Percentiles rank a stretch among this genome's conserved stretches.
phyloP scores from a whole-genome alignment of 2,797 vertebrate genomes.

The Clamator glandarius region DNA sequence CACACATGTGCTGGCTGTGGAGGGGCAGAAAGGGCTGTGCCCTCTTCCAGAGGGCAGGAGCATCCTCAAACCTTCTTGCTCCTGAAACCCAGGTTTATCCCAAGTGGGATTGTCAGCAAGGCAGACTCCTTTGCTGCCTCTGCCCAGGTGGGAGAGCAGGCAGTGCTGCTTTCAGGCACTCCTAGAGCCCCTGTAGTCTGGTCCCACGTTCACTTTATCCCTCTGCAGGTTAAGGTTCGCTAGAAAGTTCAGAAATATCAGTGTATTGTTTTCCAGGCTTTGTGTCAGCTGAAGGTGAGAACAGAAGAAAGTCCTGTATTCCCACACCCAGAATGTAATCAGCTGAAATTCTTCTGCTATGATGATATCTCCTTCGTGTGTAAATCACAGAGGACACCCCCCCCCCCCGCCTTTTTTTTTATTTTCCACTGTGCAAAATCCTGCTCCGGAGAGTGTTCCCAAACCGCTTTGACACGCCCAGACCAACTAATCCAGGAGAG shows the following conservation, averaged over 20 bases:
- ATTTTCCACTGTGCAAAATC: neutral
- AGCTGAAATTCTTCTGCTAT: constrained; percentile 47
- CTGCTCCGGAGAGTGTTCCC: constrained; percentile 22
- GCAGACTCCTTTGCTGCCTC: neutral
- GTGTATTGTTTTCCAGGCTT: constrained; percentile 27
- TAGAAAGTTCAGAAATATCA: neutral
- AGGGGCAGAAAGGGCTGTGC: neutral
- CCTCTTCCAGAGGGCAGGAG: neutral
- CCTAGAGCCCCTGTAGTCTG: neutral
- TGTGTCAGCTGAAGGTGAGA: constrained; percentile 46
- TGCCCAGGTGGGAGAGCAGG: neutral
- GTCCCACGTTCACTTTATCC: neutral
- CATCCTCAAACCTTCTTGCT: neutral
- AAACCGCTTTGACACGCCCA: constrained; percentile 56
- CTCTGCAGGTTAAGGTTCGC: neutral
- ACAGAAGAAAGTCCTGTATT: constrained; percentile 51
- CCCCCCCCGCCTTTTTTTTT: too few species aligned
- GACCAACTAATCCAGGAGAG: constrained; percentile 50
- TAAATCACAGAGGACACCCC: neutral
- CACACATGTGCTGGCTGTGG: rapidly evolving
- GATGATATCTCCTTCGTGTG: constrained; percentile 44
- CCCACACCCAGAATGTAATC: constrained; percentile 66
- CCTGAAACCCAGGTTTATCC: neutral
- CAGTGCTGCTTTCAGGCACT: neutral
- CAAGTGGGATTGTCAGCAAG: neutral